Base-by-base conservation (phyloP, 1,140 invertebrate species). In the Aphidius gifuensis region DNA sequence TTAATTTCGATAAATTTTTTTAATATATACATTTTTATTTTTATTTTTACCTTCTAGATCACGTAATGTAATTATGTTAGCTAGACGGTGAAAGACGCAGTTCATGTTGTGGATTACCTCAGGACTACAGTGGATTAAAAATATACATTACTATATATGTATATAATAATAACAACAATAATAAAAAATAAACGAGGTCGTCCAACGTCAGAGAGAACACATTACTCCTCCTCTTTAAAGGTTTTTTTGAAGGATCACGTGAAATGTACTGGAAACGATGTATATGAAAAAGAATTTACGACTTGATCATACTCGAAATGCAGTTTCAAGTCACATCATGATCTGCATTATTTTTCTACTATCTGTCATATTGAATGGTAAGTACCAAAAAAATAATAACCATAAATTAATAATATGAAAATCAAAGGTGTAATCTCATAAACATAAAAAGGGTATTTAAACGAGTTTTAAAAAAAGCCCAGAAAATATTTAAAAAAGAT, bases 211-310 rank as follows among this genome's bases (percentile, higher is more conserved):
- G 6, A 45, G 54, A 39, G 49, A n/a, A 50, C 40, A 49, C 16
- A 53, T 60, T 51, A 60, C 40, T 51, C 40, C 40, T 21, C 46
- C 21, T 45, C 40, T 49, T 58, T 49, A 45, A 9, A 64, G 9
- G 59, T 62, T 49, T 61, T 54, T 64, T 66, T 55, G 46, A 66
- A 67, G 61, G 56, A 56, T 64, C 51, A 56, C 64, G 68, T 68
- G 73, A 74, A 74, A 74, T 74, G 73, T 71, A 69, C 66, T 67
- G 66, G 67, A 71, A 73, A 73, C 65, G 64, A 74, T 74, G 70
- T 67, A 64, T 60, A 53, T 65, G 48, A 60, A 60, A 69, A 72
- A 68, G 61, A 64, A 74, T 73, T 73, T 68, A 68, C 71, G 61
- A 66, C 62, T 60, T 50, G 61, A 64, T 42, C 55, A 40, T 32